Conservation (phyloP, 2,888 invertebrate genomes). For the Arctia plantaginis region DNA sequence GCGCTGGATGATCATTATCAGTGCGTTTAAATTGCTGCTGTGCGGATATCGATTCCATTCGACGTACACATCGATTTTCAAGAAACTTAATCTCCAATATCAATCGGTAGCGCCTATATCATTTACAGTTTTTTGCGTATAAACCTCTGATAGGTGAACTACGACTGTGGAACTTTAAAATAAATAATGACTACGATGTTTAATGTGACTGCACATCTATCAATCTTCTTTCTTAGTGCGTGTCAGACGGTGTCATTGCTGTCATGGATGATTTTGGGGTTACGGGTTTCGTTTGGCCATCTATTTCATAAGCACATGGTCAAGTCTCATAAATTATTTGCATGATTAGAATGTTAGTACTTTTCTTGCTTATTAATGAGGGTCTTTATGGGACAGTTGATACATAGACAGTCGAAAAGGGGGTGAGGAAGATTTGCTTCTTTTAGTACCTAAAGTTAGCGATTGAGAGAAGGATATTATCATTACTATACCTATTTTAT, state of each 20-base stretch:
- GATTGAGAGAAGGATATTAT: no score
- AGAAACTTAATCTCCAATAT: constrained; percentile 46
- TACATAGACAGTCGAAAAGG: no score
- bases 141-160: background rate
- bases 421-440: background rate
- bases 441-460: no score
- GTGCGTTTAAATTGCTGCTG: constrained; percentile 42
- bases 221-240: background rate
- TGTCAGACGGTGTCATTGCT: background rate
- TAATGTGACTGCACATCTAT: background rate
- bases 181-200: background rate
- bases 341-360: no score
- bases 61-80: constrained; percentile 43
- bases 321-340: no score
- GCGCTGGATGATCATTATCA: constrained; percentile 44
- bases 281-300: background rate
- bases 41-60: constrained; percentile 47
- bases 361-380: no score
- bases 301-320: no score
- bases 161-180: background rate
- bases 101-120: constrained; percentile 43
- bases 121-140: constrained; percentile 27
- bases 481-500: no score
- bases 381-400: no score
- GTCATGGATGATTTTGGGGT: background rate